Evolutionary conservation across 2,797 vertebrate genomes (phyloP).

Genomic region (Myotis vivesi): DNA sequence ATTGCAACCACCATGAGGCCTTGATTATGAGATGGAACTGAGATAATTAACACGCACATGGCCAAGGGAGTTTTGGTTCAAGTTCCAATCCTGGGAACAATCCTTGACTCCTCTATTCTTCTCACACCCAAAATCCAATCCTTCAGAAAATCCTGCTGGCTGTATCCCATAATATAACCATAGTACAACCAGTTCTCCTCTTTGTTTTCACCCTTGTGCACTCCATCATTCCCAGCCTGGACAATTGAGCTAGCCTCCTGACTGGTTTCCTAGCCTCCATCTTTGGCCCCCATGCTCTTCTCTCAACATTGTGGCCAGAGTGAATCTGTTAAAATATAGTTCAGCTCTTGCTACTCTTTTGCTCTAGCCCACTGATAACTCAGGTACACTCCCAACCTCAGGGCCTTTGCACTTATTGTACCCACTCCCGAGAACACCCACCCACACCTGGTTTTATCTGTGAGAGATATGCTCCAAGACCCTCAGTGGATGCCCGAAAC

Average conservation of each 20-base stretch:
- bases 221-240: not conserved
- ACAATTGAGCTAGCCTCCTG: not conserved
- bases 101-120: not conserved
- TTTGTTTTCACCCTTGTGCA: accelerated
- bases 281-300: not conserved
- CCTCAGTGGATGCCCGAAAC: not conserved
- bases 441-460: not conserved
- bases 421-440: not conserved
- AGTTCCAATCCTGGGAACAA: not conserved
- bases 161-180: not conserved
- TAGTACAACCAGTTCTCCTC: not conserved
- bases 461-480: not conserved
- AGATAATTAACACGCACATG: not conserved
- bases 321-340: not conserved
- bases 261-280: not conserved
- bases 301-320: not conserved
- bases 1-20: not conserved
- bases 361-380: not conserved
- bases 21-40: not conserved
- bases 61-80: not conserved
- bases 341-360: not conserved
- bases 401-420: not conserved
- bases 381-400: not conserved
- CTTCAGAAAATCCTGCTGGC: not conserved
- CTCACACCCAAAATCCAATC: not conserved